These are phyloP conservation scores for Diabrotica virgifera DNA, from an alignment of 1,140 invertebrate species.

Conservation along the genomic window DNA sequence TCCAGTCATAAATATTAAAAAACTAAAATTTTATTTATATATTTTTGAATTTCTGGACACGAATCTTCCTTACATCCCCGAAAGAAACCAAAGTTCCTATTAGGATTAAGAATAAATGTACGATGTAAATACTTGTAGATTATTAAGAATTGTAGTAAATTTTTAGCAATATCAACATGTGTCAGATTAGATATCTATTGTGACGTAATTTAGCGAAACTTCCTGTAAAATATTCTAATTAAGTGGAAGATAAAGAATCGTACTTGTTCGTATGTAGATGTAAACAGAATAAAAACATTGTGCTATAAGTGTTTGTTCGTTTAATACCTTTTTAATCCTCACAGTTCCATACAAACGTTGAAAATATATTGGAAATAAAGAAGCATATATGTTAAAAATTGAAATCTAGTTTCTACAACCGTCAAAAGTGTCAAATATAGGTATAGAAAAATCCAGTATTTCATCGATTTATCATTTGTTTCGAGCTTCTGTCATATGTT, in stretches of 20 bases:
- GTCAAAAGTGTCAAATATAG: too few relatives aligned
- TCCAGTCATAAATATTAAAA: too few relatives aligned
- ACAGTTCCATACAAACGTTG: too few relatives aligned
- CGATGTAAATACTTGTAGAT: conserved; percentile 25
- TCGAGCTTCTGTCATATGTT: too few relatives aligned
- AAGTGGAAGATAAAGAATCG: conserved; percentile 34
- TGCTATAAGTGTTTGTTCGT: conserved; percentile 16
- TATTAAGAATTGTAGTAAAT: conserved; percentile 25
- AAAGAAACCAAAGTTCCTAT: conserved; percentile 48
- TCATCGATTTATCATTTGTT: too few relatives aligned
- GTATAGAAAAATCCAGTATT: too few relatives aligned
- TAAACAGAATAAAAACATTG: conserved; percentile 33
- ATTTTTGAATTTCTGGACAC: background rate
- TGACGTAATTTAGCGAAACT: conserved; percentile 8
- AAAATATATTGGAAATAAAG: too few relatives aligned
- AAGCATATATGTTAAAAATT: too few relatives aligned
- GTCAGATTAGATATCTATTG: conserved; percentile 23
- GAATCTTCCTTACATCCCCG: conserved; percentile 13
- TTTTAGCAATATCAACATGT: conserved; percentile 5
- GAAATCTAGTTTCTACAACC: too few relatives aligned
- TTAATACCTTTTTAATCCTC: too few relatives aligned
- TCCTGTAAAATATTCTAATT: conserved; percentile 24
- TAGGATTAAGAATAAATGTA: conserved; percentile 28
- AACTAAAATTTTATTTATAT: too few relatives aligned
- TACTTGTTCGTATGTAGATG: conserved; percentile 42